These are phyloP conservation scores for Quadriops clusia DNA, from an alignment of 2,888 invertebrate species.

Conservation along the genomic window DNA sequence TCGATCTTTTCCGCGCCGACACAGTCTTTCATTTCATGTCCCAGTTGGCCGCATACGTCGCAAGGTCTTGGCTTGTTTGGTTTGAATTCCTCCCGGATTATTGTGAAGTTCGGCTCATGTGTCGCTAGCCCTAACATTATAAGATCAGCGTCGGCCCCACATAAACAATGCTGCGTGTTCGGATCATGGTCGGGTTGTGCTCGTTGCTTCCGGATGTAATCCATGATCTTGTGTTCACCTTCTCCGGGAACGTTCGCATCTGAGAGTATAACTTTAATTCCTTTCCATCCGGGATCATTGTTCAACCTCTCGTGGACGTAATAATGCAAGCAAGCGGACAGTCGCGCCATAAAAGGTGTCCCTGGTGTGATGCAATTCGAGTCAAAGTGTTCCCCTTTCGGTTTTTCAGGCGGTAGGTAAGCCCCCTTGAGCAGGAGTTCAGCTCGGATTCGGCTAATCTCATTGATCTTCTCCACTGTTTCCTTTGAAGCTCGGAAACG, in stretches of 20 bases:
- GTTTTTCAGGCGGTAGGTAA: constrained; percentile 73
- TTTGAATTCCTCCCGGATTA: constrained; percentile 96
- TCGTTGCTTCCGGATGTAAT: constrained; percentile 91
- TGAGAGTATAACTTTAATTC: constrained; percentile 89
- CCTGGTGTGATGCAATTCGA: constrained; percentile 99
- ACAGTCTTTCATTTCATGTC: constrained; percentile 93
- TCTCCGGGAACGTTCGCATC: constrained; percentile 98
- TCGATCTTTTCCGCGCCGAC: constrained; percentile 47
- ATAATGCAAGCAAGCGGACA: constrained; percentile 75
- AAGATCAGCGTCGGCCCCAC: constrained; percentile 96
- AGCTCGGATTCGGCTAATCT: constrained; percentile 67
- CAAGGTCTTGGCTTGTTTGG: constrained; percentile 94
- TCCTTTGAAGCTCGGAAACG: constrained; percentile 96
- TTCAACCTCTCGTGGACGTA: constrained; percentile 83
- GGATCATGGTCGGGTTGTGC: constrained; percentile 93
- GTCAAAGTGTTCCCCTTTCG: constrained; percentile 90
- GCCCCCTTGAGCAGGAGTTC: constrained; percentile 63
- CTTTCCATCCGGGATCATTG: constrained; percentile 89
- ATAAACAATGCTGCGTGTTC: constrained; percentile 93
- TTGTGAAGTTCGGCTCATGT: constrained; percentile 98
- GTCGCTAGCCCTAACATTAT: constrained; percentile 98
- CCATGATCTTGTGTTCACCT: constrained; percentile 99
- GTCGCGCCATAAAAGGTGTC: constrained; percentile 92
- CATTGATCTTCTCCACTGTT: constrained; percentile 73
- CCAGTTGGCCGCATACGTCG: constrained; percentile 82